Conservation (phyloP, 2,797 vertebrate species). For the Leptoclinus maculatus region DNA sequence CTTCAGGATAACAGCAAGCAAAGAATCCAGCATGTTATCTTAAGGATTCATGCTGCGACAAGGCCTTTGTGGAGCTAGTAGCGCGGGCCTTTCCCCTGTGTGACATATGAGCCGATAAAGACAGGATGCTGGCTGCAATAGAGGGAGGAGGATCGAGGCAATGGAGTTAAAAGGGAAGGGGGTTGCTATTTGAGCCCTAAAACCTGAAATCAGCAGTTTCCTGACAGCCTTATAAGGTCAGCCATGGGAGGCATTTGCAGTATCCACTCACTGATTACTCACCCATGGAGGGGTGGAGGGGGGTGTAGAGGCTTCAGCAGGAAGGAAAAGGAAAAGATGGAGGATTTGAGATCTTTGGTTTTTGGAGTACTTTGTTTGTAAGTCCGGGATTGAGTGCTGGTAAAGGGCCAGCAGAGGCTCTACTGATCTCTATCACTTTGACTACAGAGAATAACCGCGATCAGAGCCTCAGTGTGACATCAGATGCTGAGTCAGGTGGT, state of each 20-base stretch:
- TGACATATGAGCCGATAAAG: slow-evolving; percentile 75
- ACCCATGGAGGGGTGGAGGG: slow-evolving; percentile 8
- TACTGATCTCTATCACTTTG: slow-evolving; percentile 31
- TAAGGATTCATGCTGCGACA: slow-evolving; percentile 27
- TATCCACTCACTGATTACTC: slow-evolving; percentile 63
- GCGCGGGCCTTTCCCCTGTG: slow-evolving; percentile 25
- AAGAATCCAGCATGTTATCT: slow-evolving; percentile 34
- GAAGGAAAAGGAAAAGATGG: slow-evolving; percentile 26
- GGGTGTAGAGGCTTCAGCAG: neutral
- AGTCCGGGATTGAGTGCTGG: neutral
- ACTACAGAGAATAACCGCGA: slow-evolving; percentile 39
- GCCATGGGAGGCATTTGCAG: slow-evolving; percentile 62
- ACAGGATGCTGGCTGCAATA: slow-evolving; percentile 68
- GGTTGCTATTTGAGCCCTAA: slow-evolving; percentile 52
- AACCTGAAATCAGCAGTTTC: slow-evolving; percentile 78
- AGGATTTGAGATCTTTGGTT: slow-evolving; percentile 3
- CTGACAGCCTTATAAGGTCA: slow-evolving; percentile 72
- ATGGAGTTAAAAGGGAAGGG: slow-evolving; percentile 30
- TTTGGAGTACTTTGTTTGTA: slow-evolving; percentile 22
- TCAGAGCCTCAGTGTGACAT: slow-evolving; percentile 52
- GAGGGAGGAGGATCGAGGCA: slow-evolving; percentile 23
- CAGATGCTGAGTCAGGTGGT: slow-evolving; percentile 44
- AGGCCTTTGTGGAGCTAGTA: slow-evolving; percentile 34
- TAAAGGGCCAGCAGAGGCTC: slow-evolving; percentile 16
- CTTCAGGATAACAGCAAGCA: slow-evolving; percentile 4